Conservation (phyloP, 1,140 invertebrate genomes). For the Bombus soroeensis region DNA sequence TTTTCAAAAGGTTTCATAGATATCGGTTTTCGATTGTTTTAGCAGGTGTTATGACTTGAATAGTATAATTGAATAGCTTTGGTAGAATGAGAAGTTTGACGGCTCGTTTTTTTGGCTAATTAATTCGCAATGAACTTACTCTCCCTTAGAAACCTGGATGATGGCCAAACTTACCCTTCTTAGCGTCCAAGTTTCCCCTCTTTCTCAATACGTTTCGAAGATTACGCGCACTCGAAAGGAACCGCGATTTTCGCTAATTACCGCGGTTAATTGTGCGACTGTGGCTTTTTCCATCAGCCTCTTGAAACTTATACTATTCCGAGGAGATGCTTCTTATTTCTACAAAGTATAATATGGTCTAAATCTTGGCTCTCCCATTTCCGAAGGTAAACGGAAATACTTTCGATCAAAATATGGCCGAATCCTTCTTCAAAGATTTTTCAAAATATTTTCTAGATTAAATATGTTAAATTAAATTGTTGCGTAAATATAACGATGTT, state of each 20-base stretch:
- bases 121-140: background rate
- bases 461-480: too few species aligned
- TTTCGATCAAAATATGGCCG: background rate
- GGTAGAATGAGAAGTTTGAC: background rate
- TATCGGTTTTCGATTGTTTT: background rate
- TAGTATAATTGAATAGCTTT: background rate
- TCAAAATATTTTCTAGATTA: too few species aligned
- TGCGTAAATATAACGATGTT: background rate
- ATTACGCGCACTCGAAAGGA: background rate
- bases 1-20: background rate
- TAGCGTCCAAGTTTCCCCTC: background rate
- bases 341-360: background rate
- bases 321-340: background rate
- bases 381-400: background rate
- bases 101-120: background rate
- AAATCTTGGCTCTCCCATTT: background rate
- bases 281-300: background rate
- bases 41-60: background rate
- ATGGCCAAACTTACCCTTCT: background rate
- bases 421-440: background rate
- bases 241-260: constrained; percentile 1
- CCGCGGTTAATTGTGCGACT: background rate
- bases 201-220: background rate
- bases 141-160: background rate
- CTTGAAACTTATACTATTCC: background rate